Conservation (phyloP, 92 coral and sea anemone genomes). For the Umimayanthus chanpuru region DNA sequence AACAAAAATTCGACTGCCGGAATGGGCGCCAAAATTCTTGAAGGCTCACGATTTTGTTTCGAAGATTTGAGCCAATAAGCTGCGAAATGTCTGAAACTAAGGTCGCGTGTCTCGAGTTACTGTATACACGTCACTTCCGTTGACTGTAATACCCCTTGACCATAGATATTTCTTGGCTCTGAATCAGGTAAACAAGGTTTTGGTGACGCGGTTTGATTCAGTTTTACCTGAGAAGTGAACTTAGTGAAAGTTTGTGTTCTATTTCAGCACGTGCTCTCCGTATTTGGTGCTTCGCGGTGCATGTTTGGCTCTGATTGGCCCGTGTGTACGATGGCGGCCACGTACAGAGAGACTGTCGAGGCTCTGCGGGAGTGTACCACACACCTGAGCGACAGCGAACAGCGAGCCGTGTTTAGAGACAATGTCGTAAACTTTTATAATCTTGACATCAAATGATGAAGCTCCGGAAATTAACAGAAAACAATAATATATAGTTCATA, state of each 20-base stretch:
- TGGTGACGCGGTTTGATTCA: too few relatives aligned
- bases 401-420: conserved; percentile 63
- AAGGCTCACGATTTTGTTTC: too few relatives aligned
- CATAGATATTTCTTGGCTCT: too few relatives aligned
- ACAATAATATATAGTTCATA: too few relatives aligned
- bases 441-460: neutral
- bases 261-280: conserved; percentile 68
- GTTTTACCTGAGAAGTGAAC: neutral
- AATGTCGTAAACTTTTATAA: conserved; percentile 68
- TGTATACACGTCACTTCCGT: too few relatives aligned
- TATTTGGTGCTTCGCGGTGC: conserved; percentile 80
- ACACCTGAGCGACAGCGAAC: conserved; percentile 61
- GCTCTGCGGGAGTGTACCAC: conserved; percentile 52
- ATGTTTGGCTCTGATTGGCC: conserved; percentile 94
- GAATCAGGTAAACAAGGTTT: too few relatives aligned
- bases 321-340: conserved; percentile 73
- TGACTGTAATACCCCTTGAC: too few relatives aligned
- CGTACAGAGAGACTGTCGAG: conserved; percentile 61
- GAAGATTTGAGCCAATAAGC: too few relatives aligned
- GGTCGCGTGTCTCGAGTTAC: too few relatives aligned
- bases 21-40: too few relatives aligned
- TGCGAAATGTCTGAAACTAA: too few relatives aligned
- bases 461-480: neutral
- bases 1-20: too few relatives aligned
- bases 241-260: neutral